A percentile compares a stretch with the other conserved stretches of the same genome.
These are phyloP conservation scores for Erebia aethiops DNA, from an alignment of 2,888 invertebrate species.

Conservation along the genomic window DNA sequence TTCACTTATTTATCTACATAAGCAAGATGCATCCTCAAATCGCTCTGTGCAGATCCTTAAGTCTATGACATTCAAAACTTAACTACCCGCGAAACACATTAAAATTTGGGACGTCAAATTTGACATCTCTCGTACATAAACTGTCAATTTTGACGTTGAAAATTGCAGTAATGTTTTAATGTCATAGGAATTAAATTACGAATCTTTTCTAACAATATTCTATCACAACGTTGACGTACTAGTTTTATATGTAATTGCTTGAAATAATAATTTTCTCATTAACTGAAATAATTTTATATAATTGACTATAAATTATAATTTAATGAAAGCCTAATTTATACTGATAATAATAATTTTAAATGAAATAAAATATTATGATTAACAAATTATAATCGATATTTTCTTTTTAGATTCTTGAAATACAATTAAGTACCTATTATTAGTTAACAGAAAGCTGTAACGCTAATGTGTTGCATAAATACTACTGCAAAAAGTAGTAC, in stretches of 20 bases:
- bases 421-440: no score
- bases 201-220: constrained; percentile 49
- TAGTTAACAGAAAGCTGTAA: background rate
- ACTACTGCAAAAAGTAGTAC: constrained; percentile 45
- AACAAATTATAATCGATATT: constrained; percentile 56
- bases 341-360: constrained; percentile 47
- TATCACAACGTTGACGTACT: constrained; percentile 59
- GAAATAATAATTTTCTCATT: constrained; percentile 63
- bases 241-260: constrained; percentile 56
- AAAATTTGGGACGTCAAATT: background rate
- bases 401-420: constrained; percentile 44
- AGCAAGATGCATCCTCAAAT: constrained; percentile 69
- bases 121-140: background rate
- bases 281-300: constrained; percentile 59
- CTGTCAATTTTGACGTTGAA: background rate
- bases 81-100: background rate
- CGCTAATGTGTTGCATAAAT: constrained; percentile 11
- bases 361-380: constrained; percentile 64
- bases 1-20: constrained; percentile 72
- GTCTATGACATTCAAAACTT: background rate
- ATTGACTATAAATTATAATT: constrained; percentile 55
- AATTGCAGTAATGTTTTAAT: background rate
- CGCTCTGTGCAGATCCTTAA: constrained; percentile 48
- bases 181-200: constrained; percentile 15
- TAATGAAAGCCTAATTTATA: constrained; percentile 64